Evolutionary conservation across 2,113 vertebrate genomes (phyloP).

Genomic region (Grallaria varia): DNA sequence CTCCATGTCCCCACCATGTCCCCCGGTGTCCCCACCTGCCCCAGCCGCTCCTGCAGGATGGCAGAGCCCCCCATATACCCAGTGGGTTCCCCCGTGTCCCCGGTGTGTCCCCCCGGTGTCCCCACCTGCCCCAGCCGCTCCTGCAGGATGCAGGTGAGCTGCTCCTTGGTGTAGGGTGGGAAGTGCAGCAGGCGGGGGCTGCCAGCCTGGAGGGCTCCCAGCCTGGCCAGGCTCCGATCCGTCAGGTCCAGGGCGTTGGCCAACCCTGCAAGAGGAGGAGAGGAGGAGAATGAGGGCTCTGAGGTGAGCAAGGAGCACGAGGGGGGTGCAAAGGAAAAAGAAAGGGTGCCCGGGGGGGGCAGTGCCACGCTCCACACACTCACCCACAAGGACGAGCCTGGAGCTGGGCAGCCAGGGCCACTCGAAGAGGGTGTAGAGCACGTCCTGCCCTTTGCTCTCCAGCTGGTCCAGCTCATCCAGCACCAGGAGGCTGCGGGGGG

Average conservation of each 20-base stretch:
- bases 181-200: constrained; percentile 87
- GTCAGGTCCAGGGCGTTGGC: constrained; percentile 95
- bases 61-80: neutral
- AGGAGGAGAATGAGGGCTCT: neutral
- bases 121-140: constrained; percentile 84
- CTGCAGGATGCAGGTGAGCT: constrained; percentile 86
- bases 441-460: constrained; percentile 92
- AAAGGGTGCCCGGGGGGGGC: neutral
- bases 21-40: neutral
- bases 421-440: constrained; percentile 94
- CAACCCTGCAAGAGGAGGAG: constrained; percentile 70
- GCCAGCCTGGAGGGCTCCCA: constrained; percentile 70
- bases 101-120: accelerated
- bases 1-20: neutral
- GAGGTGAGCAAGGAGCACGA: neutral
- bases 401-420: constrained; percentile 86
- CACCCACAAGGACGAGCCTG: constrained; percentile 88
- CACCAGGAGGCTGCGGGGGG: constrained; percentile 81
- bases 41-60: neutral
- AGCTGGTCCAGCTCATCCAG: constrained; percentile 97
- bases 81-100: too few relatives aligned
- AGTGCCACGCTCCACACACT: neutral
- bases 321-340: neutral
- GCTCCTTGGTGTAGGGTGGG: constrained; percentile 85
- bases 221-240: constrained; percentile 87